phyloP scores from a whole-genome alignment of 2,113 vertebrate species.

The Podiceps cristatus region DNA sequence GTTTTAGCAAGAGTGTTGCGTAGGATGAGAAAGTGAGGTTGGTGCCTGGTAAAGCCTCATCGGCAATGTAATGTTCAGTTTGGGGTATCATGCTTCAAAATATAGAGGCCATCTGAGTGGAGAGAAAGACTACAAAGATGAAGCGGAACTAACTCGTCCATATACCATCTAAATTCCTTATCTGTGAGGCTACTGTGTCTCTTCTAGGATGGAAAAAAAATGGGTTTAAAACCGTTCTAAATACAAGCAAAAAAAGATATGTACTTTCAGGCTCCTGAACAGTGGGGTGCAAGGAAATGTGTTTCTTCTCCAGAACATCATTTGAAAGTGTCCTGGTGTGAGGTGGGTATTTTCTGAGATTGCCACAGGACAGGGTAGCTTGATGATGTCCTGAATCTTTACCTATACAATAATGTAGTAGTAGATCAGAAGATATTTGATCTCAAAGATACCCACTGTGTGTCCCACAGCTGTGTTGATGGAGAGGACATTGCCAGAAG shows the following conservation, averaged over 20 bases:
- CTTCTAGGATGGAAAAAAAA: neutral
- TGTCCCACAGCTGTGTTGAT: neutral
- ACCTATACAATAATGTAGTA: neutral
- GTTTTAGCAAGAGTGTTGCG: neutral
- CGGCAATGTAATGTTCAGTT: neutral
- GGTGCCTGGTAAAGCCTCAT: neutral
- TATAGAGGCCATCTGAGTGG: neutral
- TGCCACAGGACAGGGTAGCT: neutral
- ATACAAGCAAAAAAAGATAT: neutral
- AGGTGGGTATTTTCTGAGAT: neutral
- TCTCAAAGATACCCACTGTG: neutral
- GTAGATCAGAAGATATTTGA: neutral
- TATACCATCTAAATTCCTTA: neutral
- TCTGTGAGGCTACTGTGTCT: neutral
- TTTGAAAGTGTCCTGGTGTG: neutral
- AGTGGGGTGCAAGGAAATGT: neutral
- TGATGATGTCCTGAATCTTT: neutral
- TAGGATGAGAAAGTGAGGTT: neutral
- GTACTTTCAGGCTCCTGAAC: neutral
- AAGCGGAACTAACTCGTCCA: neutral
- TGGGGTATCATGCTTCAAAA: neutral
- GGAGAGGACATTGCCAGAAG: neutral
- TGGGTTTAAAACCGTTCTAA: neutral
- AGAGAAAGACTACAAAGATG: neutral
- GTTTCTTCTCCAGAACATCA: neutral